Base-by-base conservation (phyloP, 2,888 invertebrate species). In the Tachystola acroxantha region DNA sequence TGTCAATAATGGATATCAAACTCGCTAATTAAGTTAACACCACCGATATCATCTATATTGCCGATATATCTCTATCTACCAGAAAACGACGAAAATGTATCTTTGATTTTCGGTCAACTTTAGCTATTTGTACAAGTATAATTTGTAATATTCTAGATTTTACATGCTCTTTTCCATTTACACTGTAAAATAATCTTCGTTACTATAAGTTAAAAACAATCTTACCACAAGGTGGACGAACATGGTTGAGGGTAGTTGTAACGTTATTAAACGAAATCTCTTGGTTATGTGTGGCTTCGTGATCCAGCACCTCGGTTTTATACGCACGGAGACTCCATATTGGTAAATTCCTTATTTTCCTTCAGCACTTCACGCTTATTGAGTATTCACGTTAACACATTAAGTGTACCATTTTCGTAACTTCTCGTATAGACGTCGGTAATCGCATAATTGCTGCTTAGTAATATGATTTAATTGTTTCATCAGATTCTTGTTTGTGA, bases 301-400 rank as follows among this genome's bases (percentile, higher is more conserved):
- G 37, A 44, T 37, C 19, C 36, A 30, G 41, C 48, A 34, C 24
- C 48, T 45, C 40, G 58, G 53, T 74, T 81, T 65, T 84, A 84
- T 84, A 84, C 64, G 26, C 40, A 42, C 37, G 33, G 37, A 39
- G 39, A 36, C 51, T 48, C 49, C 53, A 46, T 42, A 52, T 77
- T 73, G 69, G 68, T 71, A 62, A 75, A 79, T 68, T 58, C 57
- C 52, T 44, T 41, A 49, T 46, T 60, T 70, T 73, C 76, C 75
- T 77, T 65, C 62, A 50, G 52, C 49, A 57, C 65, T 71, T 75
- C 72, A 81, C 80, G 78, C 75, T 76, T 51, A 71, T 76, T 79
- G 69, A 52, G 45, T 74, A 80, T 80, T 74, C 75, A 62, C 55
- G 33, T 45, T 36, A 30, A n/a, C n/a, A n/a, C n/a, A n/a, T n/a